A percentile compares a stretch with the other conserved stretches of the same genome.
Conservation (phyloP, 2,113 vertebrate genomes). For the Solea senegalensis region DNA sequence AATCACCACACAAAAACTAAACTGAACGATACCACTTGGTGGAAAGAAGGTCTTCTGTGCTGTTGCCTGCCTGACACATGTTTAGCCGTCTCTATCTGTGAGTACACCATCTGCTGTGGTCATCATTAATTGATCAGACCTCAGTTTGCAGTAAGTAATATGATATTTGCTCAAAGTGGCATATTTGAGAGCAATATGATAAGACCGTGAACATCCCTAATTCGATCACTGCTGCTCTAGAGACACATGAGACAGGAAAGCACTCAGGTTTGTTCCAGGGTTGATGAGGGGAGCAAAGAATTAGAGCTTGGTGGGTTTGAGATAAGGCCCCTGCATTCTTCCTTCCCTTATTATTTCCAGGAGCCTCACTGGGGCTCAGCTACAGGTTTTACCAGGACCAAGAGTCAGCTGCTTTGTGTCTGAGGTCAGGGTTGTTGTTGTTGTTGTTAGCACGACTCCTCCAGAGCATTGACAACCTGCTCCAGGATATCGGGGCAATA, state of each 20-base stretch:
- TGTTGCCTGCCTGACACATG: neutral
- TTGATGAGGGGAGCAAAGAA: slow-evolving; percentile 27
- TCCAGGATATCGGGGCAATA: slow-evolving; percentile 99
- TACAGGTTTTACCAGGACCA: slow-evolving; percentile 12
- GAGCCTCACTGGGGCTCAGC: slow-evolving; percentile 17
- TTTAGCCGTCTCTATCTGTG: neutral
- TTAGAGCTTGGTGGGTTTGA: slow-evolving; percentile 18
- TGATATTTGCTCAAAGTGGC: slow-evolving; percentile 12
- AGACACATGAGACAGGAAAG: slow-evolving; percentile 57
- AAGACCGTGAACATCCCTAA: slow-evolving; percentile 20
- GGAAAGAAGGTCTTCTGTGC: neutral
- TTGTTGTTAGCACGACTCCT: slow-evolving; percentile 89
- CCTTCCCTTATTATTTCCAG: slow-evolving; percentile 6
- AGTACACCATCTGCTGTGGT: neutral
- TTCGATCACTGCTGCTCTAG: slow-evolving; percentile 23
- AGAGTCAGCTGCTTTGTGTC: slow-evolving; percentile 13
- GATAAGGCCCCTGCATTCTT: slow-evolving; percentile 24
- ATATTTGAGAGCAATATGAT: neutral
- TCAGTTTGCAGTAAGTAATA: neutral
- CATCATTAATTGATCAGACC: neutral
- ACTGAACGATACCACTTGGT: too few species aligned
- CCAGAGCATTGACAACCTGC: slow-evolving; percentile 96
- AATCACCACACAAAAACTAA: too few species aligned
- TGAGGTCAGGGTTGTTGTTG: slow-evolving; percentile 59
- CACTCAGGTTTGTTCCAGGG: slow-evolving; percentile 42